Evolutionary conservation across 1,140 invertebrate genomes (phyloP), one percentile per base, ranked within the genome.

Genomic region (Archivesica marissinica): DNA sequence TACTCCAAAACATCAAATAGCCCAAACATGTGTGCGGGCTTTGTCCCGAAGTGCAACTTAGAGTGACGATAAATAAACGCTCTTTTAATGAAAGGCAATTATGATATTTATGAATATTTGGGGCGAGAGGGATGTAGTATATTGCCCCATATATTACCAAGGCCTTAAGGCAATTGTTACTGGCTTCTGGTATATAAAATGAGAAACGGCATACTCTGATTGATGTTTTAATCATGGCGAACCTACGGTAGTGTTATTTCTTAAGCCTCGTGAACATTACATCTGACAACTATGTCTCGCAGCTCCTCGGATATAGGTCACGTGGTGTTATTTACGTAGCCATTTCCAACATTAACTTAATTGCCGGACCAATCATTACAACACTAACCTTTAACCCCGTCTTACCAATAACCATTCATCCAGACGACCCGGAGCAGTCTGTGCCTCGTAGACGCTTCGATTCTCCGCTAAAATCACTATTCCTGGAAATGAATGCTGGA

Each of bases 281-380:
- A 25, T 25, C 11, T 23, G 66, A 39, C 66, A 41, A 23, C 2
- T 70, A 15, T 41, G 38, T 44, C 38, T 70, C 17, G 7, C 11
- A 15, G 33, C 30, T 6, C 33, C 33, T 38, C 39, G 28, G n/a
- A 66, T 66, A 66, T 11, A 23, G n/a, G 38, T 70, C 66, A 70
- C 23, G 66, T 70, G 39, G 23, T 44, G 47, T 44, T 41, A 41
- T 44, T 44, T 70, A 70, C 66, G 25, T 70, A 44, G 66, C 35
- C 23, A 41, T 44, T 38, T 38, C 33, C 23, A 11, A 23, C 66
- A 70, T 70, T 41, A 70, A 47, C 9, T 44, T 70, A 41, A 70
- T 70, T 70, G 35, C 25, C 23, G 23, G 39, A 44, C 23, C 66
- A 70, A 41, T 70, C 23, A 70, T 70, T 44, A 70, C 35, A 70